Conservation (phyloP, 1,140 invertebrate genomes). For the Vanessa atalanta region DNA sequence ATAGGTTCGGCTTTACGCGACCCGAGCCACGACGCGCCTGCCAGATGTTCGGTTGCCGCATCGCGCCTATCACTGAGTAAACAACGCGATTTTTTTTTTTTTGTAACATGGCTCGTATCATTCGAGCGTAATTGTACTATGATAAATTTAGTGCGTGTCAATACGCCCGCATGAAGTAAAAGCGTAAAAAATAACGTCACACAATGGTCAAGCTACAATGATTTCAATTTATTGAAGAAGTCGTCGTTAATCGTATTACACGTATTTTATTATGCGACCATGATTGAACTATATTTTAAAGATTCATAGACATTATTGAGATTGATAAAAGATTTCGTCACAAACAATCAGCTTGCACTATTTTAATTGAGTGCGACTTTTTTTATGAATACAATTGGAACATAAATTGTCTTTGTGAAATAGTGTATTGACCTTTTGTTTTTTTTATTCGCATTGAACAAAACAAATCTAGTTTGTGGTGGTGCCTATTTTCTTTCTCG, state of each 20-base stretch:
- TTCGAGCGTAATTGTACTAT: conserved; percentile 4
- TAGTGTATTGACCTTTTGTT: background rate
- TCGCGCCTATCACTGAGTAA: conserved; percentile 30
- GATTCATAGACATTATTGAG: background rate
- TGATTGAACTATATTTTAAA: background rate
- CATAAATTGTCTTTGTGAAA: background rate
- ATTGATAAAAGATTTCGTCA: background rate
- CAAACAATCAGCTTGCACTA: background rate
- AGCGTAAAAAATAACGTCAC: conserved; percentile 5
- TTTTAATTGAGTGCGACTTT: background rate
- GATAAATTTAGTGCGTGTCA: conserved; percentile 9
- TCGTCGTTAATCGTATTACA: background rate
- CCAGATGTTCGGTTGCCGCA: conserved; percentile 37
- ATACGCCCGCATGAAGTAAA: conserved; percentile 11
- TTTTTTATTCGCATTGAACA: too few species aligned
- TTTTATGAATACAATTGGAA: background rate
- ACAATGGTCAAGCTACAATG: conserved; percentile 14
- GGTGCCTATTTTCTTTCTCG: too few species aligned
- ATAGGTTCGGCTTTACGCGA: conserved; percentile 42
- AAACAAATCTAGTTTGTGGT: too few species aligned
- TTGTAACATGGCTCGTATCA: conserved; percentile 1
- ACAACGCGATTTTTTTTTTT: conserved; percentile 41
- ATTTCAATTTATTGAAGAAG: background rate
- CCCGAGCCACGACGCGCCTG: conserved; percentile 28
- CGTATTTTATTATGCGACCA: background rate